Evolutionary conservation across 2,113 vertebrate species (phyloP).

Genomic region (Xiphophorus maculatus): DNA sequence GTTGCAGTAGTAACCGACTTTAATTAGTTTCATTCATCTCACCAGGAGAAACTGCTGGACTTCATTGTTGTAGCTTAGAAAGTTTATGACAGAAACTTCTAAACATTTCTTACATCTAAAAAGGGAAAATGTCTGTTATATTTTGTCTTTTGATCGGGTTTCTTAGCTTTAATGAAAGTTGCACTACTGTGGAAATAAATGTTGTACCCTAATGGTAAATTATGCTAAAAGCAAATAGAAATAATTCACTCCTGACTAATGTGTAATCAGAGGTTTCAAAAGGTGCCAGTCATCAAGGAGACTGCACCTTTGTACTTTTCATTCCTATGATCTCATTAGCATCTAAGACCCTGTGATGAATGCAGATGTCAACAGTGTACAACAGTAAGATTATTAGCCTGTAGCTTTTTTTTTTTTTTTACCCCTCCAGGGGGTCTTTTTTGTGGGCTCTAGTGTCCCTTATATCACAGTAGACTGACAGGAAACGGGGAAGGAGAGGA

Average conservation of each 20-base stretch:
- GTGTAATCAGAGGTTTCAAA: conserved; percentile 9
- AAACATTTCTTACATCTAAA: not conserved
- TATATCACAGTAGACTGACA: too few species aligned
- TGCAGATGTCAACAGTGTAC: conserved; percentile 12
- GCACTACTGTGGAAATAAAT: not conserved
- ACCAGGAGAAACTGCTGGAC: not conserved
- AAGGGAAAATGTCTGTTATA: not conserved
- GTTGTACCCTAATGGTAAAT: too few species aligned
- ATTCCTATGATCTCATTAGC: conserved; percentile 39
- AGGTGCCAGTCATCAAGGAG: conserved; percentile 8
- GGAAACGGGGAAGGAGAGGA: too few species aligned
- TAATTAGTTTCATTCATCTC: not conserved
- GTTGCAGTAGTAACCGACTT: not conserved
- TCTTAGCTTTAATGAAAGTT: conserved; percentile 3
- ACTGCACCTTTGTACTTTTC: conserved; percentile 19
- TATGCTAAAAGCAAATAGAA: not conserved
- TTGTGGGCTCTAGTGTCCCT: too few species aligned
- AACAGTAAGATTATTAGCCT: conserved; percentile 25
- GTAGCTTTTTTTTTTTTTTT: too few species aligned
- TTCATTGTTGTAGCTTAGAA: not conserved
- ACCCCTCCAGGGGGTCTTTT: too few species aligned
- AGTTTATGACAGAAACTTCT: not conserved
- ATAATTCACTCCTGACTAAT: not conserved
- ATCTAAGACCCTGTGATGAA: conserved; percentile 38
- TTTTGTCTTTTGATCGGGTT: not conserved